Evolutionary conservation across 2,888 invertebrate genomes (phyloP).

Genomic region (Watsonalla cultraria): DNA sequence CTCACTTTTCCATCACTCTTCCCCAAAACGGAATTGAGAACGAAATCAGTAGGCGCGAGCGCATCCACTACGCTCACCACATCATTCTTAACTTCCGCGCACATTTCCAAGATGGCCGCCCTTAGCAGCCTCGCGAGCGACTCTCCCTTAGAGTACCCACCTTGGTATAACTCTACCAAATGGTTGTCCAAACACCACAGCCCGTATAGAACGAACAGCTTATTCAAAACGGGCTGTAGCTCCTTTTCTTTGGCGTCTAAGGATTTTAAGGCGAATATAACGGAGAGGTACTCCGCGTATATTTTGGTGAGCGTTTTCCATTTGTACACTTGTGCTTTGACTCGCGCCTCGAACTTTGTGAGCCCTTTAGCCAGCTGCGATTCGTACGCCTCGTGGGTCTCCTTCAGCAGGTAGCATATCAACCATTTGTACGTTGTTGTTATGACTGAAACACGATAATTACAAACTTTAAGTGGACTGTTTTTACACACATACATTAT

Average conservation of each 20-base stretch:
- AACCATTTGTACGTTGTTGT: slow-evolving; percentile 89
- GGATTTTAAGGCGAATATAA: slow-evolving; percentile 74
- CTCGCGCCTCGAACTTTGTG: slow-evolving; percentile 87
- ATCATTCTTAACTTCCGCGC: slow-evolving; percentile 84
- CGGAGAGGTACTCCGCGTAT: slow-evolving; percentile 85
- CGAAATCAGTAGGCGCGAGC: slow-evolving; percentile 93
- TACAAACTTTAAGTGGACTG: not conserved
- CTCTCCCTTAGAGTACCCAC: slow-evolving; percentile 76
- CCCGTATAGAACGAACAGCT: slow-evolving; percentile 56
- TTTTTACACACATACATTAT: no score
- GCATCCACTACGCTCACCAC: slow-evolving; percentile 89
- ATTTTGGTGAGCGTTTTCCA: slow-evolving; percentile 86
- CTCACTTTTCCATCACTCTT: slow-evolving; percentile 89
- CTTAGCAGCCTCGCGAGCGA: slow-evolving; percentile 80
- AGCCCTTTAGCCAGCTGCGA: slow-evolving; percentile 74
- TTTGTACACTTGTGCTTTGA: slow-evolving; percentile 89
- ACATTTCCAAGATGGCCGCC: slow-evolving; percentile 82
- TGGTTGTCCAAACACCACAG: slow-evolving; percentile 82
- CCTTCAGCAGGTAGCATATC: slow-evolving; percentile 86
- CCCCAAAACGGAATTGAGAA: slow-evolving; percentile 92
- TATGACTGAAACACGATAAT: slow-evolving; percentile 76
- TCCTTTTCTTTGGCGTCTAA: slow-evolving; percentile 53
- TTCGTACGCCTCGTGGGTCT: slow-evolving; percentile 82
- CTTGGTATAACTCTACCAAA: slow-evolving; percentile 85
- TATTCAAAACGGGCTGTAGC: slow-evolving; percentile 71